Conservation (phyloP, 2,797 vertebrate genomes). For the Melanotaenia boesemani region DNA sequence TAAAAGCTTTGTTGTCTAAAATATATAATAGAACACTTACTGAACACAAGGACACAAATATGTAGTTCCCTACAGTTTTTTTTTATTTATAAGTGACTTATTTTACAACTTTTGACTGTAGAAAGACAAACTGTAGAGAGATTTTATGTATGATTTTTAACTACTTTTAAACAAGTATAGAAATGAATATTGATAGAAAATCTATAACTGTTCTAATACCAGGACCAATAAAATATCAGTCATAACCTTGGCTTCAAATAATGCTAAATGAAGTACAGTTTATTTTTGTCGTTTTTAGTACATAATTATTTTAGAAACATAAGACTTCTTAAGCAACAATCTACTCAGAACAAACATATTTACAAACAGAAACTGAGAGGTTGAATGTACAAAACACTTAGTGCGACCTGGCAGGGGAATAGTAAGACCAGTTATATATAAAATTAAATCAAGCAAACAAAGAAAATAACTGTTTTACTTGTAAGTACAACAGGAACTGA, state of each 20-base stretch:
- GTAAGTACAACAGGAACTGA: constrained; percentile 58
- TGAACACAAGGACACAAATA: constrained; percentile 66
- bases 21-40: constrained; percentile 34
- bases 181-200: constrained; percentile 83
- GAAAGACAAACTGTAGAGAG: constrained; percentile 81
- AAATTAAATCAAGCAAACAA: constrained; percentile 48
- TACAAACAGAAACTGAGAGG: constrained; percentile 81
- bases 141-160: constrained; percentile 83
- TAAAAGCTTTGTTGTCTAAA: background rate
- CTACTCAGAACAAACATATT: constrained; percentile 85
- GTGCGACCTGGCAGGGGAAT: constrained; percentile 71
- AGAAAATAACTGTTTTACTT: constrained; percentile 36
- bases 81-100: constrained; percentile 87
- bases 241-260: constrained; percentile 80
- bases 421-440: constrained; percentile 67
- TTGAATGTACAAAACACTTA: constrained; percentile 83
- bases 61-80: constrained; percentile 83
- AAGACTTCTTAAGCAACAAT: constrained; percentile 85
- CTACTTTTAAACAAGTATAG: constrained; percentile 87
- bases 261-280: constrained; percentile 88
- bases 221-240: constrained; percentile 82
- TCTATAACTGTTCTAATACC: constrained; percentile 83
- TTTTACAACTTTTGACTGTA: constrained; percentile 84
- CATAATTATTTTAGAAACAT: constrained; percentile 87
- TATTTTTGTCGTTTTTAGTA: constrained; percentile 89